phyloP scores from a whole-genome alignment of 2,888 invertebrate genomes.

The Nomada lathburiana region DNA sequence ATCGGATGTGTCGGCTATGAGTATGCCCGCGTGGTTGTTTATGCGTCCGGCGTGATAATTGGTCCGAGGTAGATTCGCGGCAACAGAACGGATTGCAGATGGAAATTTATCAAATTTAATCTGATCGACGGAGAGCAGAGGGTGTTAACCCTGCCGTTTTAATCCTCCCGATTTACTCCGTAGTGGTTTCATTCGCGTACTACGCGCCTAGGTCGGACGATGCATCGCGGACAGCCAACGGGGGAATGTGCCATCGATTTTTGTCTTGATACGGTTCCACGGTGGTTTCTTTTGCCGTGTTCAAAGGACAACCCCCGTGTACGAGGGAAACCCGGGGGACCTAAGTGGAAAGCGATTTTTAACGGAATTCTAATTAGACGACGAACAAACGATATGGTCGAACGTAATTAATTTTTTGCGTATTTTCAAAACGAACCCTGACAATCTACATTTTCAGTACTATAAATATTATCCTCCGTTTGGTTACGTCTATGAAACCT shows the following conservation, averaged over 20 bases:
- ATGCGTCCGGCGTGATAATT: conserved; percentile 23
- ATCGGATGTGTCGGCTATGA: background rate
- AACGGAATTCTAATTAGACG: background rate
- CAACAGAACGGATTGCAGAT: background rate
- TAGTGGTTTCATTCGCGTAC: conserved; percentile 72
- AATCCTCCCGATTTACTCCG: conserved; percentile 48
- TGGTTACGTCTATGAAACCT: too few relatives aligned
- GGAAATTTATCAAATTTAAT: conserved; percentile 23
- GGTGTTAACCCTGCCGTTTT: conserved; percentile 39
- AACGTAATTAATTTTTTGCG: too few relatives aligned
- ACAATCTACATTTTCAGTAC: too few relatives aligned
- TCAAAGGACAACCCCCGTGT: conserved; percentile 23
- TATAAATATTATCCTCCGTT: too few relatives aligned
- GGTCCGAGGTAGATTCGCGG: background rate
- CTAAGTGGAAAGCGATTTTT: conserved; percentile 24
- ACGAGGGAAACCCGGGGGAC: background rate
- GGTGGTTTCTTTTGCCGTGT: conserved; percentile 53
- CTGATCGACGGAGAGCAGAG: conserved; percentile 33
- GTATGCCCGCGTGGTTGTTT: background rate
- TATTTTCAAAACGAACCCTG: too few relatives aligned
- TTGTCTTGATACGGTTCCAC: conserved; percentile 68
- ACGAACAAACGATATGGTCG: background rate
- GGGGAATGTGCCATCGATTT: conserved; percentile 73
- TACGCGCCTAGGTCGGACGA: conserved; percentile 38
- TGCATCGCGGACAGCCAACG: conserved; percentile 64